A percentile compares a stretch with the other conserved stretches of the same genome.
Conservation (phyloP, 2,113 vertebrate species). For the Chauna torquata region DNA sequence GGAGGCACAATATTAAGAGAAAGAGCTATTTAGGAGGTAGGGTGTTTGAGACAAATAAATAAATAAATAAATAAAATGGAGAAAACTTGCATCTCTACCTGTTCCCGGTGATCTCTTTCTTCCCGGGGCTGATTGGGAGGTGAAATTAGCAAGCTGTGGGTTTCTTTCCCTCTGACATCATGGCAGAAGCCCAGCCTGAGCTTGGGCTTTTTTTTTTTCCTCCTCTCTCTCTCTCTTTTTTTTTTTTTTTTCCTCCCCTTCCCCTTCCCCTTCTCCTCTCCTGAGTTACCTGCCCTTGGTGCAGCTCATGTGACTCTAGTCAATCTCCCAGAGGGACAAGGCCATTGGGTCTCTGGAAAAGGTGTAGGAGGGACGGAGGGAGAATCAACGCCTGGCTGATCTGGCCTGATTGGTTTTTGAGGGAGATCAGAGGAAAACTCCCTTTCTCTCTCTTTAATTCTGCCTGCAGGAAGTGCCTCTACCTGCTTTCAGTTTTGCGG, state of each 20-base stretch:
- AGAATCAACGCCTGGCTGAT: conserved; percentile 43
- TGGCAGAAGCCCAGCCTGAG: conserved; percentile 78
- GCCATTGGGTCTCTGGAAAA: conserved; percentile 81
- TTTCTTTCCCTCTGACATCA: conserved; percentile 87
- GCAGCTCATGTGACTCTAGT: conserved; percentile 78
- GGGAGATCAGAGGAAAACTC: conserved; percentile 36
- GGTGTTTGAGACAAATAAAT: not conserved
- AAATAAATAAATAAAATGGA: not conserved
- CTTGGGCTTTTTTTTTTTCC: not conserved
- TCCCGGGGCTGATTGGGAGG: conserved; percentile 80
- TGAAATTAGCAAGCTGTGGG: conserved; percentile 79
- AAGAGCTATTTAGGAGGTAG: conserved; percentile 65
- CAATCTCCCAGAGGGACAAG: conserved; percentile 52
- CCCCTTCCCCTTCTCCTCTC: conserved; percentile 43
- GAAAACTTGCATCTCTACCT: conserved; percentile 80
- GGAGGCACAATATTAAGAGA: conserved; percentile 74
- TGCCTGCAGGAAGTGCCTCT: conserved; percentile 49
- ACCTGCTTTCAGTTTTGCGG: conserved; percentile 39
- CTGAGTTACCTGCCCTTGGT: conserved; percentile 87
- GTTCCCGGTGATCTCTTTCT: conserved; percentile 74
- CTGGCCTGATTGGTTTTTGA: conserved; percentile 67
- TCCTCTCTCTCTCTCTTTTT: not conserved
- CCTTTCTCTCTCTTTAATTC: not conserved
- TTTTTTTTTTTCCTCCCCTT: not conserved
- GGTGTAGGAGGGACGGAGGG: conserved; percentile 84